Evolutionary conservation across 2,888 invertebrate species (phyloP), one percentile per base, ranked within the genome.

Genomic region (Panopea generosa): DNA sequence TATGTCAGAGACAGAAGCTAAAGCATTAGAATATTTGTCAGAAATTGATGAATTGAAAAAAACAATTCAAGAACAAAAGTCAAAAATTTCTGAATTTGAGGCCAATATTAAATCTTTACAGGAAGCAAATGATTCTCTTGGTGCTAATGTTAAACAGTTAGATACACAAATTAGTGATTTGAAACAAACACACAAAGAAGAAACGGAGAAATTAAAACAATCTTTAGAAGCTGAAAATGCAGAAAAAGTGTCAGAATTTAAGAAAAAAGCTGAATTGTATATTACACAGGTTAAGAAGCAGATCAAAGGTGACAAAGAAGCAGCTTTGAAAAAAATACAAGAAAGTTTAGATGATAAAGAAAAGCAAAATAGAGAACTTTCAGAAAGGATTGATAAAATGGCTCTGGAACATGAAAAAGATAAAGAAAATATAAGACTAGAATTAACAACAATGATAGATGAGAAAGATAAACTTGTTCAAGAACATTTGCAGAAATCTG

Each of bases 191-290:
- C 75, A 80, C 7, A 66, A 57, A 6, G 47, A 52, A 27, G 80
- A 85, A 57, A 22, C 88, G 1, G 68, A 79, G 29, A 79, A 80
- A 20, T 56, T 84, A 7, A 75, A 74, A 26, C 59, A 80, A 33
- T 85, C 72, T 49, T 45, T 85, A 16, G 90, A 89, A 60, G 65
- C 75, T 20, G 90, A 90, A 67, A 86, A 86, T 74, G 85, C 80
- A 40, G 68, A 75, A n/a, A 90, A 90, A 72, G 84, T 89, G 11
- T 82, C 87, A 18, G 91, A 90, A 43, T 89, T 90, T 67, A 91
- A 90, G 72, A 90, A 90, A 68, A 89, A 90, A 57, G 91, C 91
- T 11, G 91, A 91, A 79, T 71, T 74, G 2, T 90, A 88, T 73
- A 84, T 91, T 20, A 55, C 86, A 6, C 89, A 91, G 65, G 85